Base-by-base conservation (phyloP, 1,140 invertebrate species). In the Cydia strobilella region DNA sequence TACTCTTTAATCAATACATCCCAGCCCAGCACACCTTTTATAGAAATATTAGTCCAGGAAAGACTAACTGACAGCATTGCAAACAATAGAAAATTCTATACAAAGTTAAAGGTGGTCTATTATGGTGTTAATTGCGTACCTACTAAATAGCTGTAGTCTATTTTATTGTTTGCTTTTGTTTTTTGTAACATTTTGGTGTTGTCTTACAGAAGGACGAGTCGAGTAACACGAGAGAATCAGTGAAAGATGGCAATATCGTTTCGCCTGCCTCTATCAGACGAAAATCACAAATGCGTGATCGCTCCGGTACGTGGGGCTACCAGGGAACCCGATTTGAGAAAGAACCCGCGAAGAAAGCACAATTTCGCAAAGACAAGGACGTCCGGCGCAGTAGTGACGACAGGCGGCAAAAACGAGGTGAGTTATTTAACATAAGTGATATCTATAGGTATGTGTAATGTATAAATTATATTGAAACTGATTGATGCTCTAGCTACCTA, bases 291-390 rank as follows among this genome's bases (percentile, higher is more conserved):
- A 74, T 80, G 12, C 82, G 90, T 42, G 75, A 77, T 18, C 90
- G 93, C 65, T 92, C 90, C 84, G 95, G 95, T 23, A 96, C 95
- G 3, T 96, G 95, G 95, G 93, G 94, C 1, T 94, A 94, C 2
- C 94, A 95, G 74, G 93, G 92, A 18, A 63, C 80, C 0, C 82
- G 86, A 45, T 89, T 92, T 82, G 83, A 85, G 73, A 82, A 91
- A 85, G 87, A 88, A 76, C 48, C 72, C 1, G 51, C 66, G n/a
- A 91, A 86, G 75, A 92, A 84, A 77, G 79, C 74, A 0, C 66
- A 48, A 27, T 20, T 35, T 15, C 59, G 80, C n/a, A 83, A 86
- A 72, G 80, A 87, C 31, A 86, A 88, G 76, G 86, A 91, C 66
- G 77, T 86, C 39, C 82, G 82, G 77, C 90, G 80, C 79, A 90